These are phyloP conservation scores for Bugula neritina DNA, from an alignment of 2,888 invertebrate genomes.

Conservation along the genomic window DNA sequence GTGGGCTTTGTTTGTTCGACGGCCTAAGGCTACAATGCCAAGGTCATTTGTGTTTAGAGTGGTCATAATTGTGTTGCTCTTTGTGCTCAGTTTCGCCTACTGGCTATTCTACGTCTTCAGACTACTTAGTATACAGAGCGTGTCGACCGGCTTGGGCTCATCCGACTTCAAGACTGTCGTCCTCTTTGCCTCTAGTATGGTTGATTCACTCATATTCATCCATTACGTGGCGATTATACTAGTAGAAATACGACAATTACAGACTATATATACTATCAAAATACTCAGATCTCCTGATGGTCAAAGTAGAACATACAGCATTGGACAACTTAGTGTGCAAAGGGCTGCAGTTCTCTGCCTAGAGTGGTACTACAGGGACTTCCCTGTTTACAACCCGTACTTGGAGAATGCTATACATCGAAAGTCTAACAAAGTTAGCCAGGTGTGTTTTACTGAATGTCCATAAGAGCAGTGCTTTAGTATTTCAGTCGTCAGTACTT, in stretches of 20 bases:
- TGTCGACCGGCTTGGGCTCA: neutral
- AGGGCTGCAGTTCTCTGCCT: slow-evolving; percentile 89
- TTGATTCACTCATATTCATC: slow-evolving; percentile 87
- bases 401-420: slow-evolving; percentile 32
- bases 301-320: slow-evolving; percentile 74
- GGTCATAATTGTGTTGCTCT: slow-evolving; percentile 76
- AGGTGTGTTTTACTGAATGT: slow-evolving; percentile 30
- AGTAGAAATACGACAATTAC: slow-evolving; percentile 84
- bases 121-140: slow-evolving; percentile 53
- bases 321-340: slow-evolving; percentile 72
- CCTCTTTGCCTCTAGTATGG: slow-evolving; percentile 82
- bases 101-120: slow-evolving; percentile 85
- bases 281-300: slow-evolving; percentile 93
- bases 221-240: slow-evolving; percentile 88
- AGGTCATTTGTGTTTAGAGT: slow-evolving; percentile 84
- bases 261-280: slow-evolving; percentile 67
- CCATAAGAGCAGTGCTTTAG: too few relatives aligned
- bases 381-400: slow-evolving; percentile 93
- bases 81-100: slow-evolving; percentile 88
- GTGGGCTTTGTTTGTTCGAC: slow-evolving; percentile 85
- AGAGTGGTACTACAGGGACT: slow-evolving; percentile 88
- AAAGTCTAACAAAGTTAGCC: slow-evolving; percentile 39
- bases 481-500: too few relatives aligned
- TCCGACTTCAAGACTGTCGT: slow-evolving; percentile 73
- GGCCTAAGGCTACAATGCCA: slow-evolving; percentile 79